Evolutionary conservation across 2,888 invertebrate species (phyloP).

Genomic region (Acrobasis consociella): DNA sequence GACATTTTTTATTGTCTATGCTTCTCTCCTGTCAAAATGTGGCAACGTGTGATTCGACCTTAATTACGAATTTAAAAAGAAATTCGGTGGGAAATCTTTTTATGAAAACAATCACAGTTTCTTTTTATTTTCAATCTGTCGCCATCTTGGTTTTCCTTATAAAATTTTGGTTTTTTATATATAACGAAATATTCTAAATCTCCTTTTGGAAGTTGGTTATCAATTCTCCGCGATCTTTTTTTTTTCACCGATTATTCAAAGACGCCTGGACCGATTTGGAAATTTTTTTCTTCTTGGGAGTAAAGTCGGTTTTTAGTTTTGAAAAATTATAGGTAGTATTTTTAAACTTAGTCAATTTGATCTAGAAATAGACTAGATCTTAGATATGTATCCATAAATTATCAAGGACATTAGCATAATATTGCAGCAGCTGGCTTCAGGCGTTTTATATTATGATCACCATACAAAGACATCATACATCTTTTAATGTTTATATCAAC

Average conservation of each 20-base stretch:
- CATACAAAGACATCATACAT: slow-evolving; percentile 10
- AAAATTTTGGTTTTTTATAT: not conserved
- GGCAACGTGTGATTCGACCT: slow-evolving; percentile 21
- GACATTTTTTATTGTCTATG: slow-evolving; percentile 26
- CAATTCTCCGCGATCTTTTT: too few species aligned
- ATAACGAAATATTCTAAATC: not conserved
- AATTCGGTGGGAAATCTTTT: slow-evolving; percentile 7
- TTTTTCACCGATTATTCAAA: too few species aligned
- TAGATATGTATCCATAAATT: slow-evolving; percentile 14
- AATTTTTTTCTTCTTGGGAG: too few species aligned
- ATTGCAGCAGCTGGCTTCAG: slow-evolving; percentile 9
- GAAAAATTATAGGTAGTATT: not conserved
- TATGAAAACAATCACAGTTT: not conserved
- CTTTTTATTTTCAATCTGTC: not conserved
- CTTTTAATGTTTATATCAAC: slow-evolving; percentile 7
- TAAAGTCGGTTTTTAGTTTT: too few species aligned
- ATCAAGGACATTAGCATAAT: slow-evolving; percentile 12
- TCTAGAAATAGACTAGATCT: slow-evolving; percentile 16
- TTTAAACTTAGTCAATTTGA: not conserved
- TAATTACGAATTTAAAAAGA: slow-evolving; percentile 20
- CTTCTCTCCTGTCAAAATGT: slow-evolving; percentile 24
- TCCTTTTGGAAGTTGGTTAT: too few species aligned
- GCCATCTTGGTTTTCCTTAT: not conserved
- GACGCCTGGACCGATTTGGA: too few species aligned
- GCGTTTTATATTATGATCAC: slow-evolving; percentile 8